Evolutionary conservation across 2,888 invertebrate genomes (phyloP).

Genomic region (Thumatha senex): DNA sequence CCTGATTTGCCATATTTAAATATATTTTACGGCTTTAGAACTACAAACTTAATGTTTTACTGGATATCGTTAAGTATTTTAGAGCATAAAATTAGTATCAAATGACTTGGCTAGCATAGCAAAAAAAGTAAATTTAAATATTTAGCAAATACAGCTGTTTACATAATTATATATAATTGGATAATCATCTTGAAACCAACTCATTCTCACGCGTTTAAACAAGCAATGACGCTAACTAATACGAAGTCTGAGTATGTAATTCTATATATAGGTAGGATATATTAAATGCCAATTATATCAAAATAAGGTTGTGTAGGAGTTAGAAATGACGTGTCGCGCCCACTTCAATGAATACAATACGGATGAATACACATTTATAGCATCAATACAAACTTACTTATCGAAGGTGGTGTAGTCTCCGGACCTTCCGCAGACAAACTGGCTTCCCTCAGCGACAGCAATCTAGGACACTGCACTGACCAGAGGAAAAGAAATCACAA

Average conservation of each 20-base stretch:
- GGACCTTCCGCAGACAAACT: conserved; percentile 50
- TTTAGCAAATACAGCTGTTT: conserved; percentile 11
- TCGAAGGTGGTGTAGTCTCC: conserved; percentile 65
- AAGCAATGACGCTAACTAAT: not conserved
- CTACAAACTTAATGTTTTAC: not conserved
- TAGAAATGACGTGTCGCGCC: conserved; percentile 76
- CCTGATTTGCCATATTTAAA: conserved; percentile 20
- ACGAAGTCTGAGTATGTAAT: conserved; percentile 6
- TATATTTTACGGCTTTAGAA: conserved; percentile 6
- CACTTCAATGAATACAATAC: conserved; percentile 58
- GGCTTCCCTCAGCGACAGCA: conserved; percentile 61
- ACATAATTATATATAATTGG: conserved; percentile 22
- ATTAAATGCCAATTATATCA: conserved; percentile 31
- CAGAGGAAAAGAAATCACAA: conserved; percentile 75
- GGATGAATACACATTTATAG: conserved; percentile 58
- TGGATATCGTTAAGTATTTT: too few relatives aligned
- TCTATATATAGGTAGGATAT: conserved; percentile 2
- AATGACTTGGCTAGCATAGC: too few relatives aligned
- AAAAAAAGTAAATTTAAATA: not conserved
- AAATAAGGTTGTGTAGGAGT: conserved; percentile 55
- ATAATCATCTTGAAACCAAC: conserved; percentile 19
- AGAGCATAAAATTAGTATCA: too few relatives aligned
- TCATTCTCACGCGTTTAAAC: conserved; percentile 19
- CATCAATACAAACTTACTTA: conserved; percentile 77
- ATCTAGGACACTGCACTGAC: conserved; percentile 72